These are phyloP conservation scores for Aphis gossypii DNA, from an alignment of 1,140 invertebrate species.

Conservation along the genomic window DNA sequence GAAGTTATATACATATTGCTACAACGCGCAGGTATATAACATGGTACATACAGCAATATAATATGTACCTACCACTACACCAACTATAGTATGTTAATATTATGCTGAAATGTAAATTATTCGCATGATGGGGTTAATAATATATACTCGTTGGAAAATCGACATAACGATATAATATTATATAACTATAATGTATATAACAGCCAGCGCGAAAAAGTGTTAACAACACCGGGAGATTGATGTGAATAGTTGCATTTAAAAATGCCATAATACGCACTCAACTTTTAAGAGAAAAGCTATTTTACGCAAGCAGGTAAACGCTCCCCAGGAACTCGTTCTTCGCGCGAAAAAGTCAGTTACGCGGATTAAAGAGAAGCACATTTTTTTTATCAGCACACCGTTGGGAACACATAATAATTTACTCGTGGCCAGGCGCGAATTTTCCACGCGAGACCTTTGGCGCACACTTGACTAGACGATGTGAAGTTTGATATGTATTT, in stretches of 20 bases:
- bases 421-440: neutral
- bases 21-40: neutral
- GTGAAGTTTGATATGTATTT: slow-evolving; percentile 9
- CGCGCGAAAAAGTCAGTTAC: neutral
- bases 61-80: too few relatives aligned
- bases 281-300: slow-evolving; percentile 31
- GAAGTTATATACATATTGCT: neutral
- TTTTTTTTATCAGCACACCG: slow-evolving; percentile 10
- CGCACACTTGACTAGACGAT: neutral
- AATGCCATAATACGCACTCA: neutral
- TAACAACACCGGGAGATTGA: neutral
- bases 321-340: slow-evolving; percentile 12
- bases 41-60: neutral
- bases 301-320: neutral
- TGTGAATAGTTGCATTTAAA: slow-evolving; percentile 22
- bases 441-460: neutral
- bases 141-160: neutral
- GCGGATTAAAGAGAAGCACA: neutral
- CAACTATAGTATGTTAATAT: neutral
- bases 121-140: neutral
- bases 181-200: neutral
- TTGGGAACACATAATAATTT: slow-evolving; percentile 30
- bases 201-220: neutral
- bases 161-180: neutral
- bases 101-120: neutral